Conservation (phyloP, 2,797 vertebrate species). For the Zonotrichia albicollis region DNA sequence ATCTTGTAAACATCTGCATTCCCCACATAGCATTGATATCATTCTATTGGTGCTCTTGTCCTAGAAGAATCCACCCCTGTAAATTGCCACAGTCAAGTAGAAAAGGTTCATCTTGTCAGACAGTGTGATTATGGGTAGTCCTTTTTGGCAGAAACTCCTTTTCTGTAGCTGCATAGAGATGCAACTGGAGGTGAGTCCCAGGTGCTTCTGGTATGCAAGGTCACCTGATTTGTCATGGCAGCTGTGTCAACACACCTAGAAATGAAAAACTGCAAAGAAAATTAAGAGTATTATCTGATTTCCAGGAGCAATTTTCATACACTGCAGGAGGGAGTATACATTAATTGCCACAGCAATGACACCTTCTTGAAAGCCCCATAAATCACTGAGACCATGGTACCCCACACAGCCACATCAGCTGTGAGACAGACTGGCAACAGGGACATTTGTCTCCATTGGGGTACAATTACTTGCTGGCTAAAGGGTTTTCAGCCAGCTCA, state of each 20-base stretch:
- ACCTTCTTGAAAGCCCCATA: slow-evolving; percentile 72
- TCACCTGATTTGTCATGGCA: slow-evolving; percentile 68
- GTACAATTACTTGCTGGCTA: slow-evolving; percentile 38
- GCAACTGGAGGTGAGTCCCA: not conserved
- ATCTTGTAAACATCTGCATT: not conserved
- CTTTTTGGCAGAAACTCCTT: not conserved
- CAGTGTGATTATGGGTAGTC: not conserved
- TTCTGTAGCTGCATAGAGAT: not conserved
- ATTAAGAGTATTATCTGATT: slow-evolving; percentile 80
- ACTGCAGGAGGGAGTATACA: slow-evolving; percentile 63
- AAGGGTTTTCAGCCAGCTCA: not conserved
- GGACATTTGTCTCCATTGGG: slow-evolving; percentile 61
- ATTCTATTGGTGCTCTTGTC: not conserved
- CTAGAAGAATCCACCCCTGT: not conserved
- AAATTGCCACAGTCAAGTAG: not conserved
- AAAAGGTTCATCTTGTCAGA: slow-evolving; percentile 9
- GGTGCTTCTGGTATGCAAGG: slow-evolving; percentile 38
- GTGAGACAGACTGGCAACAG: slow-evolving; percentile 19
- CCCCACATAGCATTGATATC: not conserved
- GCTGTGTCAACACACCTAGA: slow-evolving; percentile 65
- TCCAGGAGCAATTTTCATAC: slow-evolving; percentile 73
- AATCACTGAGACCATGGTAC: slow-evolving; percentile 64
- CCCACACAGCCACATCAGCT: not conserved
- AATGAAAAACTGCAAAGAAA: slow-evolving; percentile 76
- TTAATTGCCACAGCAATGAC: slow-evolving; percentile 71